Conservation (phyloP, 2,797 vertebrate species). For the Malacoraja senta region DNA sequence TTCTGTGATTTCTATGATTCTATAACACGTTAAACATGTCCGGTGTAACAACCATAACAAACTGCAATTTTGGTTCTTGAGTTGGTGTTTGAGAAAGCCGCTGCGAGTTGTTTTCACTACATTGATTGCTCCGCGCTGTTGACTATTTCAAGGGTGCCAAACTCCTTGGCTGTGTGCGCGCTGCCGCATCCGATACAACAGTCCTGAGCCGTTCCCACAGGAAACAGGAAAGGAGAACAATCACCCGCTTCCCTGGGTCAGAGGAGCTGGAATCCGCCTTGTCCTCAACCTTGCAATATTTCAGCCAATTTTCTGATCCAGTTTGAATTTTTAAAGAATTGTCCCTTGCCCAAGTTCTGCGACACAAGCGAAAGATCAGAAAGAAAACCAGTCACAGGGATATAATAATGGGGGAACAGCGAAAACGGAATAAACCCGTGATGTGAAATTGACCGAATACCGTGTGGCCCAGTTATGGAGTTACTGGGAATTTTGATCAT, state of each 20-base stretch:
- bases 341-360: not conserved
- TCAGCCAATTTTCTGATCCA: not conserved
- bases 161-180: too few relatives aligned
- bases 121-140: not conserved
- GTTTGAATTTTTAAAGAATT: not conserved
- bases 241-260: slow-evolving; percentile 66
- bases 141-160: not conserved
- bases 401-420: not conserved
- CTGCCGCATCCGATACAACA: slow-evolving; percentile 58
- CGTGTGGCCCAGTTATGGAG: not conserved
- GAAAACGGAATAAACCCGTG: not conserved
- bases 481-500: not conserved
- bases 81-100: too few relatives aligned
- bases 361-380: not conserved
- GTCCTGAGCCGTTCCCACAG: slow-evolving; percentile 77
- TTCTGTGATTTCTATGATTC: too few relatives aligned
- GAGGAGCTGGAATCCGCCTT: slow-evolving; percentile 28
- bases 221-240: slow-evolving; percentile 87
- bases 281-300: not conserved
- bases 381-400: not conserved
- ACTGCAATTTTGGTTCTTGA: too few relatives aligned
- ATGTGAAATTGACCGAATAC: not conserved
- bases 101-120: too few relatives aligned
- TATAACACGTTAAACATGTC: too few relatives aligned
- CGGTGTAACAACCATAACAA: too few relatives aligned